Evolutionary conservation across 2,888 invertebrate genomes (phyloP).

Genomic region (Phragmatobia fuliginosa): DNA sequence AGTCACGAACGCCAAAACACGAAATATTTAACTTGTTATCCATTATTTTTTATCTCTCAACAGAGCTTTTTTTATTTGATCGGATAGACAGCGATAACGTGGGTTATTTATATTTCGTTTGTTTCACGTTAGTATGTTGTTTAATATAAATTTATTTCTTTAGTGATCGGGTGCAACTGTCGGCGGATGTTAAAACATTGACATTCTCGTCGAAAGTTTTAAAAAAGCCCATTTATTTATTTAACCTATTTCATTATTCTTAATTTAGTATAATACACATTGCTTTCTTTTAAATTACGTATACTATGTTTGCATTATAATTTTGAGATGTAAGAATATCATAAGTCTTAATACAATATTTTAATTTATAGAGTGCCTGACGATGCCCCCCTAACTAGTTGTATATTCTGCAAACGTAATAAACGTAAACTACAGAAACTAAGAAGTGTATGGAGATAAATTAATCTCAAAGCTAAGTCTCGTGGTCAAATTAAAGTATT

Average conservation of each 20-base stretch:
- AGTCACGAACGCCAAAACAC: constrained; percentile 40
- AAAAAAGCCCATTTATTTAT: constrained; percentile 16
- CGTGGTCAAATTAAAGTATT: too few species aligned
- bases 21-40: constrained; percentile 49
- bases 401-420: too few species aligned
- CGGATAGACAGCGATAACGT: constrained; percentile 30
- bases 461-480: too few species aligned
- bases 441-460: too few species aligned
- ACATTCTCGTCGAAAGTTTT: constrained; percentile 14
- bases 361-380: too few species aligned
- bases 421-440: too few species aligned
- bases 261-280: background rate
- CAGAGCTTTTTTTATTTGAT: constrained; percentile 43
- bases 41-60: constrained; percentile 44
- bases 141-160: constrained; percentile 19
- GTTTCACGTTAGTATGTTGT: constrained; percentile 17
- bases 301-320: background rate
- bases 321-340: background rate
- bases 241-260: constrained; percentile 24
- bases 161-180: constrained; percentile 23
- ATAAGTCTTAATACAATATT: too few species aligned
- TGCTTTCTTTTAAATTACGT: background rate
- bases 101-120: constrained; percentile 28
- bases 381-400: too few species aligned
- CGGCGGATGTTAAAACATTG: constrained; percentile 6